Percentiles rank a stretch among this genome's conserved stretches.
These are phyloP conservation scores for Poeciliopsis turneri DNA, from an alignment of 2,797 vertebrate species.

Conservation along the genomic window DNA sequence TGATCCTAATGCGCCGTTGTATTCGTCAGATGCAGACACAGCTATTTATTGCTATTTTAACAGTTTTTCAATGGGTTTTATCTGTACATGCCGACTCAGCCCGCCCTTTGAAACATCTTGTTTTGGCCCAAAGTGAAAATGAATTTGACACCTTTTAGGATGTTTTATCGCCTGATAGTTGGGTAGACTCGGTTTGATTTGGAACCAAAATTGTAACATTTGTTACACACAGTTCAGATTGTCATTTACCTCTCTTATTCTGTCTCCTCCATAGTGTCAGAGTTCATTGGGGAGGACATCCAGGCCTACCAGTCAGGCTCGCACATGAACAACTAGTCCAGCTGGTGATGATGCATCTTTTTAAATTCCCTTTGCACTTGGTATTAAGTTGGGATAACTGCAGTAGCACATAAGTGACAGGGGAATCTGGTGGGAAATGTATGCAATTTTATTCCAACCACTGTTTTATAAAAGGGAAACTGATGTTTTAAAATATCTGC, in stretches of 20 bases:
- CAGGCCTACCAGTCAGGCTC: constrained; percentile 81
- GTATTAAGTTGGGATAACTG: constrained; percentile 51
- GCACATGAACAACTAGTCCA: constrained; percentile 81
- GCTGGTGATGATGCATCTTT: constrained; percentile 39
- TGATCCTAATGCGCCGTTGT: too few species aligned
- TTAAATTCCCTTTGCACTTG: constrained; percentile 55
- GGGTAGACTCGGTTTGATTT: too few species aligned
- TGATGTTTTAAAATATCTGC: constrained; percentile 79
- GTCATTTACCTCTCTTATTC: constrained; percentile 22
- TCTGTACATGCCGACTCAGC: too few species aligned
- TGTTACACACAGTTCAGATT: neutral
- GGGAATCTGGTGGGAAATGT: constrained; percentile 53
- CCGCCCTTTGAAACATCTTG: too few species aligned
- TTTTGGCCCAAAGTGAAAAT: too few species aligned
- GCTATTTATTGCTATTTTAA: too few species aligned
- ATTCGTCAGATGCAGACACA: too few species aligned
- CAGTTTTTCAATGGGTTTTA: too few species aligned
- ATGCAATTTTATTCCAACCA: constrained; percentile 74
- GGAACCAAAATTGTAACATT: too few species aligned
- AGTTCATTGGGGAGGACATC: constrained; percentile 93
- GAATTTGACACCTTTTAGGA: too few species aligned
- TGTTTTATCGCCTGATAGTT: too few species aligned
- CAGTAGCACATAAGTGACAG: constrained; percentile 41
- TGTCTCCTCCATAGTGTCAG: constrained; percentile 82
- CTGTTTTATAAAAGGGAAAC: constrained; percentile 77